These are phyloP conservation scores for Chymomyza costata DNA, from an alignment of 1,140 invertebrate genomes.

Conservation along the genomic window DNA sequence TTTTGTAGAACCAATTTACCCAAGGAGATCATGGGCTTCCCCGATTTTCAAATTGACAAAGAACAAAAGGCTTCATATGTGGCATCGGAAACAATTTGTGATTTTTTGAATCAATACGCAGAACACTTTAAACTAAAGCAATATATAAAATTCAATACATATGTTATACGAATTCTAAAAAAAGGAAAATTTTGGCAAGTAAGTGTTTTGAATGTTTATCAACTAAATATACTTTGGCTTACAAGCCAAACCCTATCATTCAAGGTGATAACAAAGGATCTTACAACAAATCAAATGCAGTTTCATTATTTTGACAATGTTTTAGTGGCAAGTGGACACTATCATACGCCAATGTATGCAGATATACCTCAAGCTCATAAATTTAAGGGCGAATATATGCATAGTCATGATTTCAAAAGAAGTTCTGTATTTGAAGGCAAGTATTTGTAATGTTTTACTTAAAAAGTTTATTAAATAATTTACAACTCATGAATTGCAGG, in stretches of 20 bases:
- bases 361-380: conserved; percentile 79
- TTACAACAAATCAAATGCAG: conserved; percentile 76
- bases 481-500: conserved; percentile 31
- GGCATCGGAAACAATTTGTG: conserved; percentile 84
- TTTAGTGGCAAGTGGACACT: conserved; percentile 91
- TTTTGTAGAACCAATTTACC: conserved; percentile 93
- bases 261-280: conserved; percentile 76
- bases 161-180: conserved; percentile 52
- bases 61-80: conserved; percentile 85
- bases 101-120: conserved; percentile 88
- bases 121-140: conserved; percentile 77
- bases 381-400: conserved; percentile 83
- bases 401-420: conserved; percentile 90
- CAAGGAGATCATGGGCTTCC: conserved; percentile 93
- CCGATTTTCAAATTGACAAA: conserved; percentile 85
- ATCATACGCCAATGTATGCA: conserved; percentile 82
- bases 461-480: background rate
- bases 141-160: conserved; percentile 57
- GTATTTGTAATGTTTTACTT: background rate
- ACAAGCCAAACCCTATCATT: too few species aligned
- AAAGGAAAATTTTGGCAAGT: conserved; percentile 62
- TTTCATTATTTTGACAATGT: conserved; percentile 85
- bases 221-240: background rate
- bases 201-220: conserved; percentile 5
- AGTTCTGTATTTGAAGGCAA: conserved; percentile 81